phyloP scores from a whole-genome alignment of 2,113 vertebrate genomes.

The Bucco capensis region DNA sequence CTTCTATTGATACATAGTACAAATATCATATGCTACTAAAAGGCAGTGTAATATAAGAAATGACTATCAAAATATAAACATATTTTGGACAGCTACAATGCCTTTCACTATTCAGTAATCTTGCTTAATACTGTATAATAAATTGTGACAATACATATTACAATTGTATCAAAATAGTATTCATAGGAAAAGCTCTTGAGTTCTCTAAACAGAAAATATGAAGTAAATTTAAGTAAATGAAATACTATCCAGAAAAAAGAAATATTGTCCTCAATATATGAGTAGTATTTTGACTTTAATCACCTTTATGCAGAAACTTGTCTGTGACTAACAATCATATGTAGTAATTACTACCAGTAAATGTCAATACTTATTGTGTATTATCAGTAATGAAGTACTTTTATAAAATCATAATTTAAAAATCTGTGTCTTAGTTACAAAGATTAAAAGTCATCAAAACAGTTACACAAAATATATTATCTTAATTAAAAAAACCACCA shows the following conservation, averaged over 20 bases:
- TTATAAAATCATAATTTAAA: background rate
- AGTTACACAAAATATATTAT: background rate
- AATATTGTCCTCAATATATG: background rate
- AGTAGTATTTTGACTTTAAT: background rate
- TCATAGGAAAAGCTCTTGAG: background rate
- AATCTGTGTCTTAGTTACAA: background rate
- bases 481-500: background rate
- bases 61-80: background rate
- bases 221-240: background rate
- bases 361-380: background rate
- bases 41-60: background rate
- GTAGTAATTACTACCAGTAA: background rate
- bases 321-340: background rate
- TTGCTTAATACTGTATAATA: background rate
- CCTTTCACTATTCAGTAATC: background rate
- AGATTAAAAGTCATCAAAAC: background rate
- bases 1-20: background rate
- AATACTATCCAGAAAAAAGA: background rate
- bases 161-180: background rate
- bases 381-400: background rate
- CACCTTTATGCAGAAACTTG: background rate
- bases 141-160: background rate
- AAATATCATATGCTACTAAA: background rate
- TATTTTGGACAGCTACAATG: background rate
- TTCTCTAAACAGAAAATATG: background rate